Base-by-base conservation (phyloP, 53 echinoderm and acorn worm species). In the Henricia sp. region DNA sequence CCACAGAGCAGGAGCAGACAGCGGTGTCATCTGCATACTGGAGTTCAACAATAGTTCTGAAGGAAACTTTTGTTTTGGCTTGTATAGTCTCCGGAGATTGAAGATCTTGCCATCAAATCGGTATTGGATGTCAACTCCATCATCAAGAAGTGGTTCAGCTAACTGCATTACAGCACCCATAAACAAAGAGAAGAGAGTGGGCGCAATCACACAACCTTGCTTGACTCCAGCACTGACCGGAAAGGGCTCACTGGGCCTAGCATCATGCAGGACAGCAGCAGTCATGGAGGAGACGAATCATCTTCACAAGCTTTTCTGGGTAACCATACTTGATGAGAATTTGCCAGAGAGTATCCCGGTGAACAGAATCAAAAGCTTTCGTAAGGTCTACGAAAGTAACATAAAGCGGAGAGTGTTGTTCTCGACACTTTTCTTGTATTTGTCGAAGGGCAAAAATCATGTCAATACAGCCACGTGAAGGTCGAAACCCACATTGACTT, bases 351-450 rank as follows among this genome's bases (percentile, higher is more conserved):
- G 21, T 43, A 11, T 74, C 13, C 11, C 55, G 27, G 55, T 43
- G 20, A 14, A 74, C 53, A 3, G 74, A 32, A 17, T 74, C 74
- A 53, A 74, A 74, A 10, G 74, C 55, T 32, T 74, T 74, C 6
- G 55, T 54, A 3, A 74, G 41, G 35, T 74, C 74, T 39, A 74
- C 24, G 56, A 74, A 74, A 9, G 74, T 17, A 20, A 74, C 55
- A 21, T 74, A 74, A n/a, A 74, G 39, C 30, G 26, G 6, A 12
- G 4, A 28, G 74, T 53, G 38, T 4, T 74, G 74, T 32, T 74
- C 74, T 29, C 74, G 5, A 26, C 74, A 74, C 38, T 74, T 74
- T 20, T 74, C 74, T 38, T 74, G 74, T 19, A 74, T 52, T 25
- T 74, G 74, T 11, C 74, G 11, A 8, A 74, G 53, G 16, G 43